Evolutionary conservation across 2,888 invertebrate genomes (phyloP).

Genomic region (Euspilapteryx auroguttella): DNA sequence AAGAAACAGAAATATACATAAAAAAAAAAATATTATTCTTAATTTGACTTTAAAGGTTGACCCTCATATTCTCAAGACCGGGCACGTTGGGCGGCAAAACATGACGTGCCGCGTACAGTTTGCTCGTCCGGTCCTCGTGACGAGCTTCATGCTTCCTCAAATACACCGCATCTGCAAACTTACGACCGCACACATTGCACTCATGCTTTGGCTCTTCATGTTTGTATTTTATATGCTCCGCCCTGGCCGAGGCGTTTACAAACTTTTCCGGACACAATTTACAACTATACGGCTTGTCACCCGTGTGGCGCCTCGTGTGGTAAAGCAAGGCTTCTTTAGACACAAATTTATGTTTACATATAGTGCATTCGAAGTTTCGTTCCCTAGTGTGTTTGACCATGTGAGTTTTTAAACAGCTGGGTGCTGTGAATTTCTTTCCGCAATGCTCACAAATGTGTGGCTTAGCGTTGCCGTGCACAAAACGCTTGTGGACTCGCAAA

Average conservation of each 20-base stretch:
- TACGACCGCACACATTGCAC: slow-evolving; percentile 37
- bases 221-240: slow-evolving; percentile 44
- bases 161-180: slow-evolving; percentile 40
- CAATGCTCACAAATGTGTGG: slow-evolving; percentile 35
- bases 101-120: slow-evolving; percentile 15
- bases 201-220: slow-evolving; percentile 36
- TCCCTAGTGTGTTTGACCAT: slow-evolving; percentile 44
- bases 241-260: slow-evolving; percentile 44
- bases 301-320: slow-evolving; percentile 42
- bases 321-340: slow-evolving; percentile 43
- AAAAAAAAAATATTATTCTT: too few species aligned
- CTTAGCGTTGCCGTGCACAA: slow-evolving; percentile 37
- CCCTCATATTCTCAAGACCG: slow-evolving; percentile 3
- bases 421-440: slow-evolving; percentile 43
- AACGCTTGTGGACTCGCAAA: slow-evolving; percentile 35
- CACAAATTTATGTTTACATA: slow-evolving; percentile 34
- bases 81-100: not conserved
- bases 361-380: slow-evolving; percentile 36
- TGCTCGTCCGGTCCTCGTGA: slow-evolving; percentile 38
- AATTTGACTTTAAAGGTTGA: too few species aligned
- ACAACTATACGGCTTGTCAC: slow-evolving; percentile 43
- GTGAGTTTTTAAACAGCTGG: slow-evolving; percentile 37
- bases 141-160: slow-evolving; percentile 33
- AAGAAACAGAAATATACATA: too few species aligned
- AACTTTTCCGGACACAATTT: slow-evolving; percentile 33